Evolutionary conservation across 2,113 vertebrate genomes (phyloP), one percentile per base, ranked within the genome.

Genomic region (Trematomus loennbergii): DNA sequence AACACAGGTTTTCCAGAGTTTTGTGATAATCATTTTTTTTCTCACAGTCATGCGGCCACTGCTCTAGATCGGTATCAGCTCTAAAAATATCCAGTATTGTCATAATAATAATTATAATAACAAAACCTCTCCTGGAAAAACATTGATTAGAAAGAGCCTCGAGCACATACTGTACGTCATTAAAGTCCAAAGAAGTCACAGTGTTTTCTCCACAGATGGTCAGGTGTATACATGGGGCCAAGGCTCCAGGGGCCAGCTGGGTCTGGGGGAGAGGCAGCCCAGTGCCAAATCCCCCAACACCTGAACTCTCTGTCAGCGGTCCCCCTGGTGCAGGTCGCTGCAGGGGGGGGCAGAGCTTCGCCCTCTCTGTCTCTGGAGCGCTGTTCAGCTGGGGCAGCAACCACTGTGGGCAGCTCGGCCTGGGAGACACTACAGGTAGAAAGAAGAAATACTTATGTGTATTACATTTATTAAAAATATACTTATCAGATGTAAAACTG

Each of bases 331-430:
- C 96, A 94, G n/a, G 93, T 98, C 71, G 91, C 95, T 29, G 96
- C 97, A 0, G 97, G 97, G 68, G 96, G 75, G 94, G 95, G 78
- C 97, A 97, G 90, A 97, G 96, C 57, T 72, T 92, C 3, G 89
- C 87, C 1, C 90, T 98, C 71, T 96, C 97, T 0, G 93, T 96
- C 54, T 97, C 96, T 9, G 97, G 97, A 79, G 95, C 93, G 1
- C 92, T 97, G 67, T 97, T 96, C 20, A 94, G 95, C 16, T 99
- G 97, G 97, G 97, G 97, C 33, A 95, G 92, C 71, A 99, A 98
- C 6, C 13, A 85, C 71, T 93, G 85, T n/a, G 97, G 97, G 22
- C 97, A 99, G 82, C 96, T 99, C 52, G 97, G 97, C 18, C 93
- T 97, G 0, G 89, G 91, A 50, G 81, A 91, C 81, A 76, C 54